A percentile compares a stretch with the other conserved stretches of the same genome.
These are phyloP conservation scores for Varanus salvator DNA, from an alignment of 2,113 vertebrate genomes.

Conservation along the genomic window DNA sequence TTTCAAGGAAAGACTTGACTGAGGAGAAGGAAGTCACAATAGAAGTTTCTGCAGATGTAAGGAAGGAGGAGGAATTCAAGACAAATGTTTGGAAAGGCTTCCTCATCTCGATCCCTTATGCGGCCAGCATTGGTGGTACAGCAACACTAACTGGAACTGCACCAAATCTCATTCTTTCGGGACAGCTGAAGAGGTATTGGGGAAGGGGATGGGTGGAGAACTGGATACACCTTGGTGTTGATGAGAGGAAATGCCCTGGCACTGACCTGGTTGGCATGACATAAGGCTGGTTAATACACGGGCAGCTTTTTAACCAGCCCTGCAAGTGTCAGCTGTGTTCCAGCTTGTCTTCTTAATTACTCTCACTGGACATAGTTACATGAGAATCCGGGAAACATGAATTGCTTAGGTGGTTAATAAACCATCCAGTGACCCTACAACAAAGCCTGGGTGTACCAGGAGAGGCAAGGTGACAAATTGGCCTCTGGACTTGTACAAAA, in stretches of 20 bases:
- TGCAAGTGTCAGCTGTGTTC: too few relatives aligned
- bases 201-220: neutral
- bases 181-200: conserved; percentile 91
- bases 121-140: conserved; percentile 94
- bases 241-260: too few relatives aligned
- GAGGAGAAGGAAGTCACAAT: conserved; percentile 76
- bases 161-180: conserved; percentile 95
- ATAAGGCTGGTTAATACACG: neutral
- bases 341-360: too few relatives aligned
- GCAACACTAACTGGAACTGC: conserved; percentile 94
- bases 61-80: conserved; percentile 84
- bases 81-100: conserved; percentile 96
- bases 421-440: too few relatives aligned
- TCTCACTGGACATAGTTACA: too few relatives aligned
- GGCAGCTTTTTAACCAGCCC: too few relatives aligned
- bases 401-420: too few relatives aligned
- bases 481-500: neutral
- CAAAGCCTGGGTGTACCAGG: too few relatives aligned
- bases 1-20: conserved; percentile 77
- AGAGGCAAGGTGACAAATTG: too few relatives aligned
- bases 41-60: conserved; percentile 75
- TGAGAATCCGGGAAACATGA: too few relatives aligned
- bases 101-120: conserved; percentile 94
- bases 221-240: neutral
- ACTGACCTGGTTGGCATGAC: neutral